Evolutionary conservation across 2,888 invertebrate species (phyloP), one percentile per base, ranked within the genome.

Genomic region (Thereva unica): DNA sequence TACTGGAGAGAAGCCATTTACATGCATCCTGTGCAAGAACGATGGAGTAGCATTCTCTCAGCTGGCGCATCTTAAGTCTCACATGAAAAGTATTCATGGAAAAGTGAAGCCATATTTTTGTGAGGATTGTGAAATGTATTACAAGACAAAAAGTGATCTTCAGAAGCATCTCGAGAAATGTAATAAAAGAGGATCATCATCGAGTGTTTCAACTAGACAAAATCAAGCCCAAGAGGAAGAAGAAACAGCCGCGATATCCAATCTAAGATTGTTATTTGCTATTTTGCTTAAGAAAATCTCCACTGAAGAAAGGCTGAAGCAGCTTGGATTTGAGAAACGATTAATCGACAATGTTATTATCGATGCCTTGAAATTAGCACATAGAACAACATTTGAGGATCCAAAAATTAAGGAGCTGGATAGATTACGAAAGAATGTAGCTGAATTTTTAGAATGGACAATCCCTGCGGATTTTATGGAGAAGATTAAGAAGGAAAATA

Each of bases 1-100:
- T 76, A 93, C 93, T 0, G 93, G 93, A 0, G 93, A 93, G 77
- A 90, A 92, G 73, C 93, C 93, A 0, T 93, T 93, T 77, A 84
- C 83, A 54, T 90, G 89, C 75, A 82, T 86, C 9, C 81, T 89
- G 73, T 92, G 92, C 75, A 77, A 77, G 69, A 82, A 84, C 68
- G 80, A 82, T 52, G 87, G 87, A 44, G 84, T 87, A 44, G 86
- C 88, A 1, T 93, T 93, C 78, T 89, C 91, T 0, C 93, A 93
- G 76, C 79, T 93, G 66, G 92, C 93, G 0, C 93, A 93, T 76
- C 86, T 93, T 79, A 93, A 93, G 79, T 91, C 92, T 69, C 93
- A 94, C 77, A 92, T 94, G 92, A 85, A 87, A 69, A 90, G 90
- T 74, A 91, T 93, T 64, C 93, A 93, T 77, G 89, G 90, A 40